A percentile compares a stretch with the other conserved stretches of the same genome.
Evolutionary conservation across 2,797 vertebrate species (phyloP).

Genomic region (Clarias platycephalus): DNA sequence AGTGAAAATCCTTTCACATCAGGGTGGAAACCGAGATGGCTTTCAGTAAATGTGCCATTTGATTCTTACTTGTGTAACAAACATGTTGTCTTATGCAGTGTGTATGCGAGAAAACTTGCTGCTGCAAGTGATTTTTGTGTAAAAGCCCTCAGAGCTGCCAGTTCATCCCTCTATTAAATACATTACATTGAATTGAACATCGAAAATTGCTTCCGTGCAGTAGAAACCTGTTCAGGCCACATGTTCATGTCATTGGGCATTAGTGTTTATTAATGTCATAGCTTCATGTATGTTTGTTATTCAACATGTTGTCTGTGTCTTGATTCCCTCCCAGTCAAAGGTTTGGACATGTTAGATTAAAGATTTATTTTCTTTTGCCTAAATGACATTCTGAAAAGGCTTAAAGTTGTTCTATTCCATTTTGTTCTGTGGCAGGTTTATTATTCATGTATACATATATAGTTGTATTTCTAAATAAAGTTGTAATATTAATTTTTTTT

Average conservation of each 20-base stretch:
- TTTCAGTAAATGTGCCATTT: conserved; percentile 17
- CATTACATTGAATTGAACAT: not conserved
- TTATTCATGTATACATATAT: not conserved
- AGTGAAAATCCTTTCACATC: conserved; percentile 13
- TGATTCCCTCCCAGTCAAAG: conserved; percentile 48
- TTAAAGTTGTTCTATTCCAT: not conserved
- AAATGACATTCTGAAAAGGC: not conserved
- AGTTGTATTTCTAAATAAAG: not conserved
- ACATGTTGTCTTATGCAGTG: conserved; percentile 15
- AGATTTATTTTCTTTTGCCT: not conserved
- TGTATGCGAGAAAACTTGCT: not conserved
- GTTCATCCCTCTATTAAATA: not conserved
- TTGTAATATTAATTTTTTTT: not conserved
- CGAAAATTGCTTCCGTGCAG: not conserved
- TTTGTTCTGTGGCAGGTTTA: not conserved
- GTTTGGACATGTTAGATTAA: not conserved
- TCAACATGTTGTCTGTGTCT: conserved; percentile 18
- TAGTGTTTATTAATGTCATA: conserved; percentile 41
- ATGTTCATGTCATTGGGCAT: conserved; percentile 12
- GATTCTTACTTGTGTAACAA: conserved; percentile 30
- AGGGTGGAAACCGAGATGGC: conserved; percentile 12
- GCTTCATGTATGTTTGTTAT: conserved; percentile 28
- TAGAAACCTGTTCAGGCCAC: conserved; percentile 11
- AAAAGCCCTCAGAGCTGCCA: not conserved
- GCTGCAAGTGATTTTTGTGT: not conserved